Conservation (phyloP, 2,113 vertebrate species). For the Ptilorrhoa leucosticta region DNA sequence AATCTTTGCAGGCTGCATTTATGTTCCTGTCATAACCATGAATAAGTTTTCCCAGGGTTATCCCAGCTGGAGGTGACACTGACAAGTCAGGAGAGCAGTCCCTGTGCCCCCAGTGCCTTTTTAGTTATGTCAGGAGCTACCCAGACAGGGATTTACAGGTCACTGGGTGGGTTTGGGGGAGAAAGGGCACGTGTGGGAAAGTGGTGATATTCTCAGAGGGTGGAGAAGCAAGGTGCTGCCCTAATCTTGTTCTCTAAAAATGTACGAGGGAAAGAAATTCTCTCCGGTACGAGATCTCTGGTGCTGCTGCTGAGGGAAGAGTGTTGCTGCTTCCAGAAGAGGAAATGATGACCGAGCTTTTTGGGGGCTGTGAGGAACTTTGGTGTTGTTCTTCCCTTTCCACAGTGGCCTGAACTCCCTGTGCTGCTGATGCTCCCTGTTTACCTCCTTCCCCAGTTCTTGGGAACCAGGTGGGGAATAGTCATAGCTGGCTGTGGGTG, state of each 20-base stretch:
- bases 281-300: background rate
- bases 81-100: background rate
- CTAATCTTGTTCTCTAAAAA: background rate
- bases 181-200: accelerated
- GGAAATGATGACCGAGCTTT: background rate
- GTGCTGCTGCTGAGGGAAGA: background rate
- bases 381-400: background rate
- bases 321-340: background rate
- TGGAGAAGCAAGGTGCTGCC: background rate
- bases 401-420: background rate
- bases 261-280: background rate
- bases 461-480: background rate
- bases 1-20: background rate
- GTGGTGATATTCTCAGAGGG: background rate
- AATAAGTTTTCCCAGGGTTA: background rate
- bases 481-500: background rate
- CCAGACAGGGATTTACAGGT: background rate
- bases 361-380: background rate
- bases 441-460: background rate
- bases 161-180: background rate
- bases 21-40: background rate
- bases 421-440: background rate
- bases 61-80: background rate
- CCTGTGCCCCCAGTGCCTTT: background rate
- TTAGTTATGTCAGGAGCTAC: background rate